Percentiles rank a stretch among this genome's conserved stretches.
Evolutionary conservation across 2,113 vertebrate species (phyloP).

Genomic region (Tilapia sparmanii): DNA sequence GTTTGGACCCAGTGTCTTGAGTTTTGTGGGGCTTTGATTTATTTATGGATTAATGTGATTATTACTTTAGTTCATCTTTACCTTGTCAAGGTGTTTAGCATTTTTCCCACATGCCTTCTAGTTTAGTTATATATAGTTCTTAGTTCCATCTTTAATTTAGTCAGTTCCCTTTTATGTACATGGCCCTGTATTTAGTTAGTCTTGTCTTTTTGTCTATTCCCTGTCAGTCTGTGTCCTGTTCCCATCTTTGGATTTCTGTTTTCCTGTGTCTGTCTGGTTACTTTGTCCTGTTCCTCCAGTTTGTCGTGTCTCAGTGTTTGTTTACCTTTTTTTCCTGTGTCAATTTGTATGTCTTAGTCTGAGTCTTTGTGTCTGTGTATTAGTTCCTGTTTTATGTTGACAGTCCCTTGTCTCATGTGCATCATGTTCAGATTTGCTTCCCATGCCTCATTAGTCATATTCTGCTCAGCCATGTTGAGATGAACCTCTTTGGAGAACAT

Average conservation of each 20-base stretch:
- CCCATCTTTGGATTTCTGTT: background rate
- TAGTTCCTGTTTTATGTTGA: background rate
- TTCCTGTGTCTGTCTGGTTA: background rate
- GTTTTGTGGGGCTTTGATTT: background rate
- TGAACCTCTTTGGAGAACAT: background rate
- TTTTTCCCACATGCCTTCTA: background rate
- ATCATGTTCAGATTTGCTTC: background rate
- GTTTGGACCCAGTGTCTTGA: background rate
- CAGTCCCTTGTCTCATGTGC: background rate
- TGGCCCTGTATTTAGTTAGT: background rate
- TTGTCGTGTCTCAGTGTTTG: background rate
- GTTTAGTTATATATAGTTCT: background rate
- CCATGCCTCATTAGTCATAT: background rate
- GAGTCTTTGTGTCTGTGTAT: background rate
- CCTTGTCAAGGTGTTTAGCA: background rate
- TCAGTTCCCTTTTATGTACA: background rate
- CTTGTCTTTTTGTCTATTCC: background rate
- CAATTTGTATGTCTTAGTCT: background rate
- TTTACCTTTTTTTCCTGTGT: background rate
- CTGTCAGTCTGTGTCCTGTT: background rate
- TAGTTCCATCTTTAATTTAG: background rate
- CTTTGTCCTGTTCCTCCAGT: background rate
- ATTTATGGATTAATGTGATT: background rate
- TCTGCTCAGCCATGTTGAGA: background rate
- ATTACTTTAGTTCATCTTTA: background rate